These are phyloP conservation scores for Heteronetta atricapilla DNA, from an alignment of 2,113 vertebrate species.

Conservation along the genomic window DNA sequence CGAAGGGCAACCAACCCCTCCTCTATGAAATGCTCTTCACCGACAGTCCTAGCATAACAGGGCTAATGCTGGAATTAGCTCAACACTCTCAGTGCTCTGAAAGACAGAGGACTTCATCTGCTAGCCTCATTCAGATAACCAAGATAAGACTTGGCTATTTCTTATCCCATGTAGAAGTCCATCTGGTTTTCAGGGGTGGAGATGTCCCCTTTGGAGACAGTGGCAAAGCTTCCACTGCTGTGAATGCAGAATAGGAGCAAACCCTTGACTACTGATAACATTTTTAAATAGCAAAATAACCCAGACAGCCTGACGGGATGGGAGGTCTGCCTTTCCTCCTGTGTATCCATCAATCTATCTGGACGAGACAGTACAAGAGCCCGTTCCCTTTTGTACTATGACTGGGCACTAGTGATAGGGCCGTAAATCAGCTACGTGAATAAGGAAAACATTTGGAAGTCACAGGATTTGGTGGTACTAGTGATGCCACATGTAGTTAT, in stretches of 20 bases:
- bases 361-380: background rate
- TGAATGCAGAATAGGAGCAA: background rate
- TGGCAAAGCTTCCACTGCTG: background rate
- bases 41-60: background rate
- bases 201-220: background rate
- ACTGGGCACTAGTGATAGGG: background rate
- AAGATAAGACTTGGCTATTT: background rate
- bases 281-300: slow-evolving; percentile 7
- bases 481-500: background rate
- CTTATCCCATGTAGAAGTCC: background rate
- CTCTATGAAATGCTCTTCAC: background rate
- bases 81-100: background rate
- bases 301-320: background rate
- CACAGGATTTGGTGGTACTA: background rate
- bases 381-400: background rate
- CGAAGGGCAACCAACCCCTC: background rate
- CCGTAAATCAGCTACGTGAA: slow-evolving; percentile 36
- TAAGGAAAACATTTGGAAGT: slow-evolving; percentile 26
- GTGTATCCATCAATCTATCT: background rate
- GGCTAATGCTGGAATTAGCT: background rate
- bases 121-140: background rate
- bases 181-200: background rate
- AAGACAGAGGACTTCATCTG: background rate
- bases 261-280: background rate
- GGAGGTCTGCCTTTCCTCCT: background rate